Conservation (phyloP, 2,113 vertebrate genomes). For the Protobothrops flavoviridis region DNA sequence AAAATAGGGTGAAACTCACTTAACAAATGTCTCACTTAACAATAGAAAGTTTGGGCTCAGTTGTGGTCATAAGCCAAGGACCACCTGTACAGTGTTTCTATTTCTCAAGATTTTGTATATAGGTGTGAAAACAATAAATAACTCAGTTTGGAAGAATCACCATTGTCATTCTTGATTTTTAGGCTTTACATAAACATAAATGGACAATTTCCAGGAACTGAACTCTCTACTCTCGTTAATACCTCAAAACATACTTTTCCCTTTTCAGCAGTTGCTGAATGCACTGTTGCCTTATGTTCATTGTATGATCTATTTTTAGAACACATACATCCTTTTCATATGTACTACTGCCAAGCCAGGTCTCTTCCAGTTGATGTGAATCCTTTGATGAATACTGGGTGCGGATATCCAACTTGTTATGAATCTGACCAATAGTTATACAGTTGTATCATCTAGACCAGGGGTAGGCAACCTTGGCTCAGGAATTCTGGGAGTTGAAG, state of each 20-base stretch:
- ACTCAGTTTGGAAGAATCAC: not conserved
- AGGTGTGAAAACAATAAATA: not conserved
- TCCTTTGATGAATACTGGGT: not conserved
- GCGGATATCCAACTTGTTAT: not conserved
- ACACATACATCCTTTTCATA: not conserved
- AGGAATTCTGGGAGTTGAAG: too few relatives aligned
- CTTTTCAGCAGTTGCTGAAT: not conserved
- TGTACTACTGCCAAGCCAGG: not conserved
- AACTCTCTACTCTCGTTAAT: not conserved
- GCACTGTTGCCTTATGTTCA: not conserved
- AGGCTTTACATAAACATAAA: not conserved
- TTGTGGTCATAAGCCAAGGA: too few relatives aligned
- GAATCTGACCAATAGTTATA: not conserved
- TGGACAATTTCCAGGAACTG: not conserved
- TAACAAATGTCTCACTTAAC: too few relatives aligned
- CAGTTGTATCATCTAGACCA: not conserved
- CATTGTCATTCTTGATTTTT: not conserved
- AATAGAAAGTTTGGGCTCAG: too few relatives aligned
- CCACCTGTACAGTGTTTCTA: not conserved
- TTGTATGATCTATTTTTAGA: not conserved
- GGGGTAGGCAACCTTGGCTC: too few relatives aligned
- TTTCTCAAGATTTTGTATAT: not conserved
- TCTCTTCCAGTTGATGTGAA: not conserved
- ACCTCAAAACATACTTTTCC: not conserved
- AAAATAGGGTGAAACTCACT: too few relatives aligned